These are phyloP conservation scores for Promerops cafer DNA, from an alignment of 2,113 vertebrate genomes.

Conservation along the genomic window DNA sequence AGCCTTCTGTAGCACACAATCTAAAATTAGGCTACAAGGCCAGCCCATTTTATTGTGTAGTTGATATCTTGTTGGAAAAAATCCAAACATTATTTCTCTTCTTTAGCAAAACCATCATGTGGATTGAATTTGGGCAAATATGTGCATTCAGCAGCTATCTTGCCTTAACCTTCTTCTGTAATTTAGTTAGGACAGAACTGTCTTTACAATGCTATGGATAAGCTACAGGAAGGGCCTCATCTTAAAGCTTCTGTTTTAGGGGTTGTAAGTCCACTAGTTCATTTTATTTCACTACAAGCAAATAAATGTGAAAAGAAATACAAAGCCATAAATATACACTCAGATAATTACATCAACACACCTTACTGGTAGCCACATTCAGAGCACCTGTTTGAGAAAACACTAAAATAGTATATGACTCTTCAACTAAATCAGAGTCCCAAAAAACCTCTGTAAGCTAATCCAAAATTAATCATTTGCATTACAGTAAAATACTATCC, in stretches of 20 bases:
- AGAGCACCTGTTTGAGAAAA: neutral
- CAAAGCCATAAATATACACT: neutral
- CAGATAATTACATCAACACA: neutral
- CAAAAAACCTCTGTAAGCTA: neutral
- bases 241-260: neutral
- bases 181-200: neutral
- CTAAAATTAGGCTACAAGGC: neutral
- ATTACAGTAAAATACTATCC: neutral
- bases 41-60: neutral
- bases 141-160: neutral
- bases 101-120: conserved; percentile 2
- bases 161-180: neutral
- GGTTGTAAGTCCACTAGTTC: neutral
- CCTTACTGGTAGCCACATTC: neutral
- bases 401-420: neutral
- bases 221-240: neutral
- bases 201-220: neutral
- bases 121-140: neutral
- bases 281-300: neutral
- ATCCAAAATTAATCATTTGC: neutral
- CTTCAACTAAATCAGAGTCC: neutral
- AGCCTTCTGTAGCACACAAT: neutral
- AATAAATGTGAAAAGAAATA: neutral
- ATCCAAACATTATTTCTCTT: neutral
- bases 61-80: neutral